A percentile compares a stretch with the other conserved stretches of the same genome.
phyloP scores from a whole-genome alignment of 2,888 invertebrate species.

The Tenthredo notha region DNA sequence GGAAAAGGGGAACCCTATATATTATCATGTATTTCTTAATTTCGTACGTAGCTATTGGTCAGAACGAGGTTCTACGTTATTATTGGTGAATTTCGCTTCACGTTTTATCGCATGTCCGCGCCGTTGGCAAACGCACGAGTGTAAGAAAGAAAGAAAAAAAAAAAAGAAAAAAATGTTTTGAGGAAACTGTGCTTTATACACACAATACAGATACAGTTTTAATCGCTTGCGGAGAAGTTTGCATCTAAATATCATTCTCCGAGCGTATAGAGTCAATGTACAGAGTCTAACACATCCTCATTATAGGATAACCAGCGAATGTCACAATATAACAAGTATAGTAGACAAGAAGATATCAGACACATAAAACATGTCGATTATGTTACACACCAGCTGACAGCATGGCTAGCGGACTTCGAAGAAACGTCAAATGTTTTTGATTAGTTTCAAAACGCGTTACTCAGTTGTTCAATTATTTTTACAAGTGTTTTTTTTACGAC shows the following conservation, averaged over 20 bases:
- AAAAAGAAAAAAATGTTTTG: neutral
- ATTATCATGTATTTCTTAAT: neutral
- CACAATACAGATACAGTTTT: neutral
- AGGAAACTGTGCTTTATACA: neutral
- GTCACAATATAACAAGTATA: constrained; percentile 9
- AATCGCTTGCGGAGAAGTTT: neutral
- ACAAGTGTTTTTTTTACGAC: neutral
- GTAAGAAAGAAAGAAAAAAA: no score
- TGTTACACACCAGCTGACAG: constrained; percentile 38
- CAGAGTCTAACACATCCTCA: neutral
- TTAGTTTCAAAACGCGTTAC: neutral
- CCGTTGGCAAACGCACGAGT: neutral
- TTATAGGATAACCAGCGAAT: neutral
- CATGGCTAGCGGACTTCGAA: constrained; percentile 30
- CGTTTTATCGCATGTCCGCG: neutral
- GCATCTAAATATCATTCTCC: neutral
- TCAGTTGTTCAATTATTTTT: constrained; percentile 1
- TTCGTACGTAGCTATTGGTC: neutral
- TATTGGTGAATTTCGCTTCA: neutral
- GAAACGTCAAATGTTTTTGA: constrained; percentile 33
- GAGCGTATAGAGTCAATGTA: neutral
- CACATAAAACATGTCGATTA: constrained; percentile 19
- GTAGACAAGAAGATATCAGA: neutral
- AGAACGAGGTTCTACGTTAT: neutral
- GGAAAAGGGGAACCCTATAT: neutral